A percentile compares a stretch with the other conserved stretches of the same genome.
These are phyloP conservation scores for Corythaeola cristata DNA, from an alignment of 2,113 vertebrate genomes.

Conservation along the genomic window DNA sequence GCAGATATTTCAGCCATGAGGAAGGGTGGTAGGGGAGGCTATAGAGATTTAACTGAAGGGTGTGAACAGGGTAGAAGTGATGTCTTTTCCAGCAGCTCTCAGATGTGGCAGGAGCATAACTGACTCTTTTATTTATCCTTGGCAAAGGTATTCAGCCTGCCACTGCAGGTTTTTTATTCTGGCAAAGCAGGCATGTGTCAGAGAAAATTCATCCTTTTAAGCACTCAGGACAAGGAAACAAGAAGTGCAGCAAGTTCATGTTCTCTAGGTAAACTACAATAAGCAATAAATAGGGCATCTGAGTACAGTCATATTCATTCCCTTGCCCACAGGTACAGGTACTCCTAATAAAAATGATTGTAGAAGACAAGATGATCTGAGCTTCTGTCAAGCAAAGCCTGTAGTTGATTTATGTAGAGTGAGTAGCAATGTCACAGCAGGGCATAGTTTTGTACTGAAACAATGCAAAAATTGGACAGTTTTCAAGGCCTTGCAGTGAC, in stretches of 20 bases:
- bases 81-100: constrained; percentile 51
- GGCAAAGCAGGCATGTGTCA: constrained; percentile 24
- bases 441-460: background rate
- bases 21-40: background rate
- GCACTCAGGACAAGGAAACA: background rate
- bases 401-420: constrained; percentile 25
- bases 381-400: background rate
- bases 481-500: background rate
- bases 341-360: background rate
- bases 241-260: background rate
- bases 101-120: constrained; percentile 47
- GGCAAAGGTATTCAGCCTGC: constrained; percentile 29
- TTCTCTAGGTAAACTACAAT: background rate
- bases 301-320: background rate
- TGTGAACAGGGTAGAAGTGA: background rate
- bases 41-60: background rate
- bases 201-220: constrained; percentile 33
- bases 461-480: background rate
- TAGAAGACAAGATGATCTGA: background rate
- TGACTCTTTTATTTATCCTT: constrained; percentile 56
- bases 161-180: constrained; percentile 40
- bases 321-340: constrained; percentile 27
- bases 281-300: constrained; percentile 1
- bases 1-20: background rate
- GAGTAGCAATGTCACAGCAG: background rate